Base-by-base conservation (phyloP, 2,888 invertebrate genomes). In the Heliconius cydno region DNA sequence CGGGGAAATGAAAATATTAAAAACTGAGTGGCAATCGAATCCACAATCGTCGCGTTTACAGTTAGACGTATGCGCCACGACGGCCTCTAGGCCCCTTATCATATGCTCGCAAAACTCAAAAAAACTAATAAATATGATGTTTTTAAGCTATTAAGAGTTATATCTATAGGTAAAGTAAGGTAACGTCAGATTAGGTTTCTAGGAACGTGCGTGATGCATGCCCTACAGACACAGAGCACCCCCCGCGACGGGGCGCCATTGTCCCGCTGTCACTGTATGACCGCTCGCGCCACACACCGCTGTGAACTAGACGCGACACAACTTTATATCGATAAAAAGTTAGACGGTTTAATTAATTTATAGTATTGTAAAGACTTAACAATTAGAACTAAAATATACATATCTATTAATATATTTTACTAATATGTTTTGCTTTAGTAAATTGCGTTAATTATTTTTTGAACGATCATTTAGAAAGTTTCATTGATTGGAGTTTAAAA, bases 241-340 rank as follows among this genome's bases (percentile, higher is more conserved):
- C 78, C 83, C 83, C 89, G 85, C 93, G 71, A 85, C 92, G 90
- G 93, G 94, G 88, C 86, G 91, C 90, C 91, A 88, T 92, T 93
- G 93, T 93, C 87, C 89, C 89, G 90, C 90, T 89, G 92, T 90
- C 91, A 86, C 88, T 88, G 87, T 78, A 87, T 86, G 86, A 87
- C 82, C 85, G 86, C 85, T 86, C 87, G 89, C 90, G 90, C 90
- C 92, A 92, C 94, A 93, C 93, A 87, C 89, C 84, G 87, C 80
- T 77, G 78, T 77, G 52, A 73, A 70, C 60, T 82, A 85, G 84
- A 73, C 79, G 30, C 30, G 83, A 10, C 5, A 52, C 3, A n/a
- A 80, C 80, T 84, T 85, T 83, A 85, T 85, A 84, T 85, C 41
- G 30, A 65, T n/a, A 30, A n/a, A 28, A 19, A n/a, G 1, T n/a